phyloP scores from a whole-genome alignment of 2,113 vertebrate genomes.

The Calyptommatus sinebrachiatus region DNA sequence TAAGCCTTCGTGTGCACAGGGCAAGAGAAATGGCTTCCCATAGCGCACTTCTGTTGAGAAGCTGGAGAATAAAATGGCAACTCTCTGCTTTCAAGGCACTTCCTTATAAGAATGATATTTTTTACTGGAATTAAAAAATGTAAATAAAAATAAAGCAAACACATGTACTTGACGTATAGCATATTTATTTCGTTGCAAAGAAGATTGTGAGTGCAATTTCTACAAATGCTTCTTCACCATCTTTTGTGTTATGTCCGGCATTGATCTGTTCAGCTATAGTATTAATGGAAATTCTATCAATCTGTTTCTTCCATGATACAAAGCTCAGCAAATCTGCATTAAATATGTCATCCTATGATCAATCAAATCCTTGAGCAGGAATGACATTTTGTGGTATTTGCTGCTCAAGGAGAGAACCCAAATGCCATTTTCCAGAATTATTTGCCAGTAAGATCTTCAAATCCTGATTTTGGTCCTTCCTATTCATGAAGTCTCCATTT shows the following conservation, averaged over 20 bases:
- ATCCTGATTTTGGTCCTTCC: too few relatives aligned
- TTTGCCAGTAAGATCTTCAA: too few relatives aligned
- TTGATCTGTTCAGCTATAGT: not conserved
- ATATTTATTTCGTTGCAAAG: not conserved
- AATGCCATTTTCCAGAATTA: not conserved
- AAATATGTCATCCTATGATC: not conserved
- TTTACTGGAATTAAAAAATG: too few relatives aligned
- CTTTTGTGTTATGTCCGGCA: not conserved
- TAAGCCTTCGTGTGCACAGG: not conserved
- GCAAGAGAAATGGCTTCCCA: too few relatives aligned
- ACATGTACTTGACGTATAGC: not conserved
- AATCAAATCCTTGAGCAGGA: not conserved
- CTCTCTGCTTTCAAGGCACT: too few relatives aligned
- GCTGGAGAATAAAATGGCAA: too few relatives aligned
- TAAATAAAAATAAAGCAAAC: too few relatives aligned
- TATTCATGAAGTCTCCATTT: too few relatives aligned
- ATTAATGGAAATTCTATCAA: not conserved
- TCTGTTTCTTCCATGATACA: not conserved
- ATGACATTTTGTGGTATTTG: not conserved
- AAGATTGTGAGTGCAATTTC: too few relatives aligned
- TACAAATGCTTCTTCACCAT: not conserved
- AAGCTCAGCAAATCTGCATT: not conserved
- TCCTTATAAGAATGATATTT: too few relatives aligned
- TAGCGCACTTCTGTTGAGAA: too few relatives aligned
- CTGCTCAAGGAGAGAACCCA: not conserved